Conservation (phyloP, 2,113 vertebrate species). For the Brachyhypopomus gauderio region DNA sequence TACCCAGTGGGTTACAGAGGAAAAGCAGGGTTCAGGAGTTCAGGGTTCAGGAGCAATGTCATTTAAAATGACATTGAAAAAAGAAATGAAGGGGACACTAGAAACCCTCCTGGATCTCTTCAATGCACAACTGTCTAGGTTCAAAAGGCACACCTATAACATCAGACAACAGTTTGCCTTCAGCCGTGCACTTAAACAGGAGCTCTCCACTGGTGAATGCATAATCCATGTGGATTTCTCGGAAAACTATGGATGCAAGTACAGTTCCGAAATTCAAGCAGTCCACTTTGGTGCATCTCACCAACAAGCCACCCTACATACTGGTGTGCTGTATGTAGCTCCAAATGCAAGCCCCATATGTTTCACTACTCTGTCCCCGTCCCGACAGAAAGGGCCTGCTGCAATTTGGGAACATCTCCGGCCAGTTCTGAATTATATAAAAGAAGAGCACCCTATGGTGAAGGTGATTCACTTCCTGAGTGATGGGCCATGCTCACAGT, state of each 20-base stretch:
- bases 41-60: no score
- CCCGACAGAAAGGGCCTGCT: conserved; percentile 17
- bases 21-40: no score
- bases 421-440: not conserved
- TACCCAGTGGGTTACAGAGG: no score
- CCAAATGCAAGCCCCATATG: not conserved
- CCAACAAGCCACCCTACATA: conserved; percentile 26
- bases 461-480: not conserved
- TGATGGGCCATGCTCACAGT: not conserved
- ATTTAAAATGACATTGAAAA: no score
- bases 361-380: conserved; percentile 18
- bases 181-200: not conserved
- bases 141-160: no score
- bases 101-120: no score
- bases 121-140: no score
- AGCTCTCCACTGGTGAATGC: not conserved
- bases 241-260: conserved; percentile 34
- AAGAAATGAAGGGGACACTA: no score
- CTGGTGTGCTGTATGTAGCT: conserved; percentile 34
- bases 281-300: conserved; percentile 30
- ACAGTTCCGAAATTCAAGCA: conserved; percentile 19
- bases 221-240: conserved; percentile 42
- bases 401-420: conserved; percentile 26
- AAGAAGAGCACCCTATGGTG: not conserved
- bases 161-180: not conserved